A percentile compares a stretch with the other conserved stretches of the same genome.
Evolutionary conservation across 2,113 vertebrate species (phyloP).

Genomic region (Chaetorhynchus papuensis): DNA sequence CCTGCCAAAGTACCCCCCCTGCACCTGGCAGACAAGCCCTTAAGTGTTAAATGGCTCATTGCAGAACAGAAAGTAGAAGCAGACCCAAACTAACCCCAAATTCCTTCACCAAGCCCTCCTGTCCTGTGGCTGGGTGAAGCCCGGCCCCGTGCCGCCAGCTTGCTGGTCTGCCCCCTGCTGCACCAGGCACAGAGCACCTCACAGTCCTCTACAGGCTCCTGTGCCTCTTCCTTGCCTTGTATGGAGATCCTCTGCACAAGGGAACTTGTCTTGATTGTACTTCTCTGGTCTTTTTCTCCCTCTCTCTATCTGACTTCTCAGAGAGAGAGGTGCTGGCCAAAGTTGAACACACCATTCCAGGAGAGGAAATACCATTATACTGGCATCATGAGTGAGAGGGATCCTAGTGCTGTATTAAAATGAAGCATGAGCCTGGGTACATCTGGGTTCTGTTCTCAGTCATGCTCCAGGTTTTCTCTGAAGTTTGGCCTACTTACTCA

Average conservation of each 20-base stretch:
- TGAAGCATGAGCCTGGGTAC: slow-evolving; percentile 8
- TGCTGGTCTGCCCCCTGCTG: background rate
- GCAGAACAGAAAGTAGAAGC: background rate
- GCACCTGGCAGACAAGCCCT: background rate
- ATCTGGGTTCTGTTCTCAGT: slow-evolving; percentile 45
- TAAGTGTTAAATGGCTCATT: background rate
- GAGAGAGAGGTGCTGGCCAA: slow-evolving; percentile 1
- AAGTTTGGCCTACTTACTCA: slow-evolving; percentile 6
- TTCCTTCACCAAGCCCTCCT: background rate
- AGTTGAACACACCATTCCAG: slow-evolving; percentile 7
- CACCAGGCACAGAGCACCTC: background rate
- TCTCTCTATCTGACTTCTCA: background rate
- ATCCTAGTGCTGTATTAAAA: slow-evolving; percentile 21
- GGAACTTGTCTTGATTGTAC: background rate
- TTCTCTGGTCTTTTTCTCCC: slow-evolving; percentile 19
- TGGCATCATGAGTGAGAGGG: slow-evolving; percentile 38
- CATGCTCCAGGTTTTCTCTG: background rate
- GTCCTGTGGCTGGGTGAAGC: background rate
- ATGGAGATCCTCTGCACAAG: background rate
- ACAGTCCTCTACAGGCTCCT: background rate
- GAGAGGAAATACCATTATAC: slow-evolving; percentile 60
- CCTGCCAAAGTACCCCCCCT: background rate
- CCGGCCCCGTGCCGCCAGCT: fast-evolving
- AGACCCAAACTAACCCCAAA: background rate
- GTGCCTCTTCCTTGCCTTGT: background rate